phyloP scores from a whole-genome alignment of 64 coral and sea anemone genomes.

The Platygyra sinensis region DNA sequence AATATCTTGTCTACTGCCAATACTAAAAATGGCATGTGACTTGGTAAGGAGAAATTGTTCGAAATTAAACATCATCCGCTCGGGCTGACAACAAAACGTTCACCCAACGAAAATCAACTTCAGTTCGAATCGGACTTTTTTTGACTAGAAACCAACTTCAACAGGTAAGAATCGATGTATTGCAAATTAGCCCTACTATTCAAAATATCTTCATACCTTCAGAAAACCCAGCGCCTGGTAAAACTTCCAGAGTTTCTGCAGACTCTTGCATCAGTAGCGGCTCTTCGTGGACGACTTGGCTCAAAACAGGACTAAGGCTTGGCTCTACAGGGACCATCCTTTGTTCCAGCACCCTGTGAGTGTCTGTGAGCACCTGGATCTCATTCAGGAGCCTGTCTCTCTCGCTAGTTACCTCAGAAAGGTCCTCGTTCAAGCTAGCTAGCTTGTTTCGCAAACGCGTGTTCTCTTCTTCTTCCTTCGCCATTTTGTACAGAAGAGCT shows the following conservation, averaged over 20 bases:
- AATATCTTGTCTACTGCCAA: too few relatives aligned
- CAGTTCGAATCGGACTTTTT: too few relatives aligned
- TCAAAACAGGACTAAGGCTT: slow-evolving; percentile 34
- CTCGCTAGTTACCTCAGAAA: slow-evolving; percentile 46
- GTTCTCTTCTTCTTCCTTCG: slow-evolving; percentile 71
- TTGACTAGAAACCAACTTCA: too few relatives aligned
- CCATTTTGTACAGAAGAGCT: slow-evolving; percentile 68
- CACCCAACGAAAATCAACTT: too few relatives aligned
- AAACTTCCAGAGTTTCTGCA: slow-evolving; percentile 66
- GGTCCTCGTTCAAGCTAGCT: slow-evolving; percentile 40
- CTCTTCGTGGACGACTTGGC: slow-evolving; percentile 77
- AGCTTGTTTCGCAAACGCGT: slow-evolving; percentile 50
- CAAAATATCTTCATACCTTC: slow-evolving; percentile 32
- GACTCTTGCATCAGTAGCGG: slow-evolving; percentile 55
- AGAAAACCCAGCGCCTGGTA: slow-evolving; percentile 32
- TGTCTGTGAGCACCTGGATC: slow-evolving; percentile 56
- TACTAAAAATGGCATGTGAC: too few relatives aligned
- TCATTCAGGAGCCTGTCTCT: slow-evolving; percentile 67
- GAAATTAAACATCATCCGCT: too few relatives aligned
- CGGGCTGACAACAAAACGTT: too few relatives aligned
- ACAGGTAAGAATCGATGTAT: too few relatives aligned
- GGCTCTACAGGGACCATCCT: slow-evolving; percentile 21
- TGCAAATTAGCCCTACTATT: not conserved
- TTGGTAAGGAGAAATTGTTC: too few relatives aligned
- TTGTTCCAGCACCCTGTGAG: slow-evolving; percentile 41